phyloP scores from a whole-genome alignment of 2,113 vertebrate species.

The Clupea harengus region DNA sequence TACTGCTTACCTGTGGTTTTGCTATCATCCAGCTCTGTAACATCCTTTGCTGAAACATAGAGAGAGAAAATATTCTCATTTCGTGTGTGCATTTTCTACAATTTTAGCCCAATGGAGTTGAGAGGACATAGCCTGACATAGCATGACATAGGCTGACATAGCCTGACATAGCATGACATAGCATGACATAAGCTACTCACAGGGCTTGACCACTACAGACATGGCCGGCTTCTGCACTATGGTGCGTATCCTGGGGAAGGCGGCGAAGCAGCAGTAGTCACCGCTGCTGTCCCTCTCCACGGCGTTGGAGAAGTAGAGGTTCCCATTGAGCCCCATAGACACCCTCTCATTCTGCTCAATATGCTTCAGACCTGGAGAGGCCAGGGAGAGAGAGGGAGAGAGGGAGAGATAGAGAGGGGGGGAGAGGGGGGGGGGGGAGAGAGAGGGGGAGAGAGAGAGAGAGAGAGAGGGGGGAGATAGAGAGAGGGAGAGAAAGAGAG shows the following conservation, averaged over 20 bases:
- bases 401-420: no score
- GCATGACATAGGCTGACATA: neutral
- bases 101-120: neutral
- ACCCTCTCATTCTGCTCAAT: constrained; percentile 87
- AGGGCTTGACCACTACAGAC: constrained; percentile 77
- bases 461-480: neutral
- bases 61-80: neutral
- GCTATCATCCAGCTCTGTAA: neutral
- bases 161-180: neutral
- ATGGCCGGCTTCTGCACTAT: constrained; percentile 89
- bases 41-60: neutral
- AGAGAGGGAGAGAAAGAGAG: neutral
- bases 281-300: constrained; percentile 79
- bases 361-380: constrained; percentile 79
- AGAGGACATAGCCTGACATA: neutral
- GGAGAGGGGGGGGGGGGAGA: neutral
- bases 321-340: constrained; percentile 87
- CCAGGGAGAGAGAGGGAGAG: constrained; percentile 10
- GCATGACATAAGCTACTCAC: constrained; percentile 71
- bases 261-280: constrained; percentile 89
- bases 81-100: neutral
- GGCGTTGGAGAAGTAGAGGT: constrained; percentile 89
- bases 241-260: constrained; percentile 81
- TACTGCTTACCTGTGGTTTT: neutral
- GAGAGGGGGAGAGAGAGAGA: neutral